Base-by-base conservation (phyloP, 92 coral and sea anemone species). In the Muricea muricata region DNA sequence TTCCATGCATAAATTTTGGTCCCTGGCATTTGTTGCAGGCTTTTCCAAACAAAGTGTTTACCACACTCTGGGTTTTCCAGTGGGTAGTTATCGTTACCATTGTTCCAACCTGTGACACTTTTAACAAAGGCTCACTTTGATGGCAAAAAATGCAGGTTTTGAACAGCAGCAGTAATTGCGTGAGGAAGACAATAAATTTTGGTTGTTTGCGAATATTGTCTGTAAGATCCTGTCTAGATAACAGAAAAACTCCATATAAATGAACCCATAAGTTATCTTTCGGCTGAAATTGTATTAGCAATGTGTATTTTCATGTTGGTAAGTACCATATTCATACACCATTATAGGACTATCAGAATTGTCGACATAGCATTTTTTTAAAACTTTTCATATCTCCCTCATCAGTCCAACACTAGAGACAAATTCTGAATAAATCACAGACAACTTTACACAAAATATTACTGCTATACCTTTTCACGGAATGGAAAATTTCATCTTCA, bases 1-100 rank as follows among this genome's bases (percentile, higher is more conserved):
- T 88, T 88, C 30, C 88, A 87, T 3, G 88, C 91, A 61, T 86
- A 76, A 66, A 82, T 82, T 65, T 66, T 60, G 74, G 91, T 39
- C 52, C 54, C 71, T 30, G 40, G n/a, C n/a, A n/a, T n/a, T n/a
- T n/a, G n/a, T n/a, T n/a, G n/a, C n/a, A n/a, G n/a, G n/a, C n/a
- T n/a, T n/a, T n/a, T n/a, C n/a, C n/a, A n/a, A n/a, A n/a, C 52
- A 65, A 67, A 79, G 41, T 70, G 75, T 73, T 86, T 86, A 34
- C 66, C 72, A 61, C 90, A 86, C 60, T 81, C 80, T 65, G 72
- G 72, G 25, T 65, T 34, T 65, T 1, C 0, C 72, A 65, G 42
- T 39, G 25, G 72, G 76, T 32, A 10, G 33, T 65, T 23, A 80
- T 31, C 14, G 37, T 31, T 3, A 66, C 77, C 77, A 80, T 65